These are phyloP conservation scores for Gandaritis pyraliata DNA, from an alignment of 2,888 invertebrate genomes.

Conservation along the genomic window DNA sequence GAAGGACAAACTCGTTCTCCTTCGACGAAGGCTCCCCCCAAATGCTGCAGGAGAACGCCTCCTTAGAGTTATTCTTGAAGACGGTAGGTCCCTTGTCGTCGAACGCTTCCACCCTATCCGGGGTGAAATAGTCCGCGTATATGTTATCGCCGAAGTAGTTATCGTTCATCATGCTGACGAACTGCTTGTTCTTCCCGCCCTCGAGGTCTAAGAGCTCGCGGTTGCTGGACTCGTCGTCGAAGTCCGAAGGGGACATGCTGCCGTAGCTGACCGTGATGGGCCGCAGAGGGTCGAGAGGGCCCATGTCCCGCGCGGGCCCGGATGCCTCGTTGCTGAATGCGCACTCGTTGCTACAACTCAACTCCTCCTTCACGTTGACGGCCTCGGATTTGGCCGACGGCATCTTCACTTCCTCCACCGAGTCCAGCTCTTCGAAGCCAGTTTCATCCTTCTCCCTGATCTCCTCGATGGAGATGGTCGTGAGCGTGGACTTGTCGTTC, in stretches of 20 bases:
- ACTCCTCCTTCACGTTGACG: conserved; percentile 72
- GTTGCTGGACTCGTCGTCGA: conserved; percentile 74
- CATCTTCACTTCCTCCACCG: conserved; percentile 68
- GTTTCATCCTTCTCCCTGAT: conserved; percentile 58
- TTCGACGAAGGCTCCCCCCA: conserved; percentile 77
- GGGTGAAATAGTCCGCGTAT: conserved; percentile 77
- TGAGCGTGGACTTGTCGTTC: conserved; percentile 48
- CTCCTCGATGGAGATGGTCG: conserved; percentile 65
- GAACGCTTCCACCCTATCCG: conserved; percentile 73
- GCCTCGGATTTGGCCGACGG: conserved; percentile 42
- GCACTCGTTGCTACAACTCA: conserved; percentile 64
- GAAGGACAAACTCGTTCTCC: conserved; percentile 73
- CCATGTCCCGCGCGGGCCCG: conserved; percentile 43
- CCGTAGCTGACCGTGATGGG: conserved; percentile 76
- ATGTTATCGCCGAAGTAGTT: conserved; percentile 80
- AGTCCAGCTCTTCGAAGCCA: conserved; percentile 50
- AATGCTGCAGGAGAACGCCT: conserved; percentile 47
- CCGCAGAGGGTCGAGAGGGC: conserved; percentile 65
- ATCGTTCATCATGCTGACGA: conserved; percentile 78
- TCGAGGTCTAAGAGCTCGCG: conserved; percentile 72
- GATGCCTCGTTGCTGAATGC: conserved; percentile 48
- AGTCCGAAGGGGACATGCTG: conserved; percentile 64
- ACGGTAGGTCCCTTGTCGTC: conserved; percentile 62
- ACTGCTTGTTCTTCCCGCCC: conserved; percentile 74
- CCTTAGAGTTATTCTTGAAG: conserved; percentile 58